A percentile compares a stretch with the other conserved stretches of the same genome.
These are phyloP conservation scores for Falco concolor DNA, from an alignment of 2,797 vertebrate genomes.

Conservation along the genomic window DNA sequence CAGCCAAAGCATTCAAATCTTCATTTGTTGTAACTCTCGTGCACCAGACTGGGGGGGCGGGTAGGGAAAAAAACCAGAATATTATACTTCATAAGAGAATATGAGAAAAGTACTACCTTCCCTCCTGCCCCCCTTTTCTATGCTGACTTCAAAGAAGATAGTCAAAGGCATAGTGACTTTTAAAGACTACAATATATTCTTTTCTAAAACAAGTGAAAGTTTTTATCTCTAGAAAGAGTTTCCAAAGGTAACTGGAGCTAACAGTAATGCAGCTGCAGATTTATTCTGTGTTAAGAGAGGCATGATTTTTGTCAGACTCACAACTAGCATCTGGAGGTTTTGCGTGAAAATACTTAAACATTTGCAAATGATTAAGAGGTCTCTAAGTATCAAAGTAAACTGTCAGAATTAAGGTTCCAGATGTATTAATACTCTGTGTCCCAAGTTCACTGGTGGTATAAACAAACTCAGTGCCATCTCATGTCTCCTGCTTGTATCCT, in stretches of 20 bases:
- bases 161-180: neutral
- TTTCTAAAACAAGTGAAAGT: neutral
- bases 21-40: neutral
- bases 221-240: neutral
- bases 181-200: neutral
- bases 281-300: neutral
- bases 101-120: neutral
- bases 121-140: neutral
- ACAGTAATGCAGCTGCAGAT: neutral
- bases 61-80: fast-evolving
- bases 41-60: neutral
- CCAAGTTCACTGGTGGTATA: neutral
- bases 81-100: neutral
- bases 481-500: neutral
- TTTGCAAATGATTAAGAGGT: neutral
- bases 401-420: neutral
- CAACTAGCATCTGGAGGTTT: neutral
- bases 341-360: neutral
- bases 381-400: neutral
- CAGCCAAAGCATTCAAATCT: neutral
- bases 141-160: neutral
- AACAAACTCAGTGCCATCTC: neutral
- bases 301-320: neutral
- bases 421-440: neutral
- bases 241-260: neutral